Base-by-base conservation (phyloP, 2,888 invertebrate species). In the Chymomyza amoena region DNA sequence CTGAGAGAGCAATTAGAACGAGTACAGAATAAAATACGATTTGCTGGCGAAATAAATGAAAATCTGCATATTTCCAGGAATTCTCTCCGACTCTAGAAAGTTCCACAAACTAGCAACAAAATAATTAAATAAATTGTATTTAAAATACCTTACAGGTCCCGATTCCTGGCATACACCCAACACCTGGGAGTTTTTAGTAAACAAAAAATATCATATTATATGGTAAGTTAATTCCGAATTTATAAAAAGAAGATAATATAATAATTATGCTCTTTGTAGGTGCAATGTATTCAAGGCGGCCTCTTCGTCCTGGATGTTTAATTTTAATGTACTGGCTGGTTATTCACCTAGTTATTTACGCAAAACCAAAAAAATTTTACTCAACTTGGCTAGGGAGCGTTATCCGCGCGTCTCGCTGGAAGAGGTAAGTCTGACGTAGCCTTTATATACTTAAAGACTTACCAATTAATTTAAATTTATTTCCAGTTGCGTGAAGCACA, bases 291-390 rank as follows among this genome's bases (percentile, higher is more conserved):
- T 96, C 90, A 96, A 96, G 93, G 96, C 96, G 6, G 96, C 96
- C 3, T 97, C 97, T n/a, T 96, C 97, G 18, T 96, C 97, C 0
- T 97, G 97, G 97, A 96, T 97, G 95, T 96, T 96, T 92, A 97
- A 97, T 92, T 97, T 97, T 92, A 96, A 97, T 91, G 92, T 96
- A 65, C 94, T 97, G 91, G 96, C 96, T 9, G 97, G 97, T 83
- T 96, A 96, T 91, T 94, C 95, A 69, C 94, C 96, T 10, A 94
- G 94, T 65, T 96, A 95, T 92, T 92, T 96, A 80, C 95, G 94
- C 89, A 95, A 95, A 87, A 96, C 95, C 68, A 95, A 96, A 90
- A 93, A 95, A 87, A 96, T 96, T 64, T 95, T 96, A 63, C 93
- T 97, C 77, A 94, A 95, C 78, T 91, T 96, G 87, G 97, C 97